Evolutionary conservation across 2,113 vertebrate species (phyloP).

Genomic region (Chionomys nivalis): DNA sequence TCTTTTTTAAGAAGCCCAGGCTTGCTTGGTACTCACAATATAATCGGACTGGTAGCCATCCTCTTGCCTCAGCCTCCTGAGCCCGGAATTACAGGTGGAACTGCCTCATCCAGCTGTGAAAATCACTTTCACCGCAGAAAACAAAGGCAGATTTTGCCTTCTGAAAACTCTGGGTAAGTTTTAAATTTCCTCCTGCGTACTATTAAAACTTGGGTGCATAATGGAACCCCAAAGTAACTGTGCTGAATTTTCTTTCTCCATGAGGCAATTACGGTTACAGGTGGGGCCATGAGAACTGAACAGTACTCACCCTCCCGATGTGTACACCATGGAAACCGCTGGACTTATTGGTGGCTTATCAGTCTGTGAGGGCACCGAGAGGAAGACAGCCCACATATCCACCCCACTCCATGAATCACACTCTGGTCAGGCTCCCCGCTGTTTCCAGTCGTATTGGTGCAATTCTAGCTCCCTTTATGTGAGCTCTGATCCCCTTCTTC

Average conservation of each 20-base stretch:
- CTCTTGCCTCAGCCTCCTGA: neutral
- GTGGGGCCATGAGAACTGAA: neutral
- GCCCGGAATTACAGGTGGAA: neutral
- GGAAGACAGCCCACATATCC: neutral
- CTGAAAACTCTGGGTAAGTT: neutral
- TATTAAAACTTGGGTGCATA: neutral
- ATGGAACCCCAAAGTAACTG: neutral
- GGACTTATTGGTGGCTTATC: neutral
- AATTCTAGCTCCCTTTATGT: slow-evolving; percentile 62
- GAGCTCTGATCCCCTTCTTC: slow-evolving; percentile 67
- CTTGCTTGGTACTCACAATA: neutral
- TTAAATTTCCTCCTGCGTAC: neutral
- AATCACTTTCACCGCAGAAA: neutral
- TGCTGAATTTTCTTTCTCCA: neutral
- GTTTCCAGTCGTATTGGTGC: slow-evolving; percentile 36
- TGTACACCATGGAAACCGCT: neutral
- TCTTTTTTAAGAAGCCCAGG: neutral
- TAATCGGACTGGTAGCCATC: too few relatives aligned
- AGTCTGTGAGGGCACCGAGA: neutral
- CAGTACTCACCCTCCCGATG: neutral
- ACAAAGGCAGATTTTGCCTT: neutral
- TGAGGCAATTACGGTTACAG: neutral
- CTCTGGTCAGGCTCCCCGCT: slow-evolving; percentile 6
- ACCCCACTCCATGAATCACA: neutral
- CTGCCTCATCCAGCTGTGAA: neutral